phyloP scores from a whole-genome alignment of 2,888 invertebrate genomes.

The Myopa tessellatipennis region DNA sequence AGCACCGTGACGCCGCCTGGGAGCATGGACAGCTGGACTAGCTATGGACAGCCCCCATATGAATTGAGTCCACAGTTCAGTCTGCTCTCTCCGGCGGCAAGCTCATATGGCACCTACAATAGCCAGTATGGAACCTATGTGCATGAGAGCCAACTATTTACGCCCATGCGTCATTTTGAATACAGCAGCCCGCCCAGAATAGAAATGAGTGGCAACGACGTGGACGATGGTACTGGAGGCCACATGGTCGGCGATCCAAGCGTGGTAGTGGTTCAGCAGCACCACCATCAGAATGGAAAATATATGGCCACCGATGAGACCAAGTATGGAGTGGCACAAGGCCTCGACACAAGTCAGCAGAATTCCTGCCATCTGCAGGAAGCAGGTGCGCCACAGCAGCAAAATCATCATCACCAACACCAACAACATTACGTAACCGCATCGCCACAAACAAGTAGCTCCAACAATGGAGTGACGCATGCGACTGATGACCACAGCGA shows the following conservation, averaged over 20 bases:
- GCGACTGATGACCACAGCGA: conserved; percentile 59
- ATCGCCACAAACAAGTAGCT: conserved; percentile 25
- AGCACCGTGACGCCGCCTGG: conserved; percentile 72
- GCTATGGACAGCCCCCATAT: conserved; percentile 77
- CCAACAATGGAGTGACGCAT: conserved; percentile 17
- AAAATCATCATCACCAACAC: conserved; percentile 48
- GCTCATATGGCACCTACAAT: conserved; percentile 75
- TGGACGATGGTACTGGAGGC: conserved; percentile 57
- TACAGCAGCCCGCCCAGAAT: conserved; percentile 67
- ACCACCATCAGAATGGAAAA: conserved; percentile 61
- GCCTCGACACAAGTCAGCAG: conserved; percentile 58
- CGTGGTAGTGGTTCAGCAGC: conserved; percentile 56
- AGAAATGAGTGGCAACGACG: conserved; percentile 67
- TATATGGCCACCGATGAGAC: conserved; percentile 64
- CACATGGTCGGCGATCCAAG: conserved; percentile 45
- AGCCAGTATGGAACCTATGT: conserved; percentile 76
- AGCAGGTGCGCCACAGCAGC: conserved; percentile 50
- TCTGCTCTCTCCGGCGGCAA: conserved; percentile 77
- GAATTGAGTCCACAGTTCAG: conserved; percentile 81
- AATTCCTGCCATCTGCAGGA: conserved; percentile 61
- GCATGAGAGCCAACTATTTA: conserved; percentile 81
- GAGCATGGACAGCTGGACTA: conserved; percentile 82
- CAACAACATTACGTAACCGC: conserved; percentile 48
- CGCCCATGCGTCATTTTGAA: conserved; percentile 71
- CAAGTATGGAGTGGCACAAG: conserved; percentile 63